Base-by-base conservation (phyloP, 2,113 vertebrate genomes). In the Deroptyus accipitrinus region DNA sequence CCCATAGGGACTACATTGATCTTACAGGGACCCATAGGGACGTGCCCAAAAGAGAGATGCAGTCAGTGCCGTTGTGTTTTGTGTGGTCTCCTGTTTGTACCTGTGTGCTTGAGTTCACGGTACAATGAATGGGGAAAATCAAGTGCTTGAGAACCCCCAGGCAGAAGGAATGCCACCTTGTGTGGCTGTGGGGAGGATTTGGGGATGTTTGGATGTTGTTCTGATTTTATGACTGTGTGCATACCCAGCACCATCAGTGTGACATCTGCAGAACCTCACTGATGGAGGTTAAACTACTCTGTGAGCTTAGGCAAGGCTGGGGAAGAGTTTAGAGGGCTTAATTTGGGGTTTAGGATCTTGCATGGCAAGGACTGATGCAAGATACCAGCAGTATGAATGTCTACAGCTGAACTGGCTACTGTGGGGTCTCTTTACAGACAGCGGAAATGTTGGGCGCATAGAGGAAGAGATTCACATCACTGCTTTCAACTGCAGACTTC, bases 61-160 rank as follows among this genome's bases (percentile, higher is more conserved):
- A 4, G 19, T 13, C 74, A 9, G 20, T 24, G 41, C 35, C 0
- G 0, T 24, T 37, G 49, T 27, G 25, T 16, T 78, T 48, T 20
- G 64, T 9, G n/a, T 17, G 31, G 4, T 55, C 25, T 41, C 64
- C 44, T 33, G 31, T 22, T 62, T 35, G 8, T 27, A 25, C 2
- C 2, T 48, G 37, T 19, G 37, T 3, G 1, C 61, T 17, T 84
- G 41, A 39, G 39, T 31, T 76, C n/a, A 1, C 3, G 67, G 30
- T 11, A 8, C 6, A 8, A 7, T 0, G 0, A 4, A 1, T 7
- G 41, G 37, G 49, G 46, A 13, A 35, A 67, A 46, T 4, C 18
- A 28, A 41, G 31, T 49, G 3, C n/a, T 23, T 28, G 4, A 39
- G 61, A 42, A 52, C 13, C 61, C 4, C 1, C 6, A 24, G 77